Percentiles rank a stretch among this genome's conserved stretches.
Evolutionary conservation across 2,797 vertebrate species (phyloP).

Genomic region (Macrochelys suwanniensis): DNA sequence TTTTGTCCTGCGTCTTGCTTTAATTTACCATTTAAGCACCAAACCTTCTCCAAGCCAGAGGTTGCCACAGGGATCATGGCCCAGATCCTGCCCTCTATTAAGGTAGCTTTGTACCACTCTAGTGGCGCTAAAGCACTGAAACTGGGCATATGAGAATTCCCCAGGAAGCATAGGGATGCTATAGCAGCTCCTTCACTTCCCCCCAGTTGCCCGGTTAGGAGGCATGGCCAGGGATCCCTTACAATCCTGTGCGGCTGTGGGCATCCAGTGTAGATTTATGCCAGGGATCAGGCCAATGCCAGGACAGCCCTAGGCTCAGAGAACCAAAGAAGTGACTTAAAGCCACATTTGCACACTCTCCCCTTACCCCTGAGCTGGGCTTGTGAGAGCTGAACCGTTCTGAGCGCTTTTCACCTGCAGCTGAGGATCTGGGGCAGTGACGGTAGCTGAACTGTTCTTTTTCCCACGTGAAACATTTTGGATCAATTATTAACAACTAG

Average conservation of each 20-base stretch:
- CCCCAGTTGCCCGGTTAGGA: accelerated
- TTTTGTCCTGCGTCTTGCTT: neutral
- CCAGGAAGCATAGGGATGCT: neutral
- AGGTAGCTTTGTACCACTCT: neutral
- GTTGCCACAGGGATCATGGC: neutral
- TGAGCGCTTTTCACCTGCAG: too few relatives aligned
- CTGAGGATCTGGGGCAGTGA: neutral
- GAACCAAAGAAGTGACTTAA: neutral
- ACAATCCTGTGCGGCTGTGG: neutral
- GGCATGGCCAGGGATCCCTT: neutral
- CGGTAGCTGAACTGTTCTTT: neutral
- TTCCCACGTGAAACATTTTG: neutral
- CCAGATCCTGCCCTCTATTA: neutral
- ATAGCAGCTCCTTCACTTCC: neutral
- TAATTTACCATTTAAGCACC: neutral
- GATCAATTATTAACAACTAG: neutral
- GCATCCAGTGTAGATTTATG: accelerated
- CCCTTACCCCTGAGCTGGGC: neutral
- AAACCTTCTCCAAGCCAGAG: neutral
- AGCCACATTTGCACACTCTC: neutral
- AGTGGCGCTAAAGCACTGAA: neutral
- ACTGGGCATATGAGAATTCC: neutral
- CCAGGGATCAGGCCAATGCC: neutral
- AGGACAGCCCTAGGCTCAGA: too few relatives aligned
- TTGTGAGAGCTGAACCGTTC: neutral